Evolutionary conservation across 1,140 invertebrate species (phyloP).

Genomic region (Augochlora pura): DNA sequence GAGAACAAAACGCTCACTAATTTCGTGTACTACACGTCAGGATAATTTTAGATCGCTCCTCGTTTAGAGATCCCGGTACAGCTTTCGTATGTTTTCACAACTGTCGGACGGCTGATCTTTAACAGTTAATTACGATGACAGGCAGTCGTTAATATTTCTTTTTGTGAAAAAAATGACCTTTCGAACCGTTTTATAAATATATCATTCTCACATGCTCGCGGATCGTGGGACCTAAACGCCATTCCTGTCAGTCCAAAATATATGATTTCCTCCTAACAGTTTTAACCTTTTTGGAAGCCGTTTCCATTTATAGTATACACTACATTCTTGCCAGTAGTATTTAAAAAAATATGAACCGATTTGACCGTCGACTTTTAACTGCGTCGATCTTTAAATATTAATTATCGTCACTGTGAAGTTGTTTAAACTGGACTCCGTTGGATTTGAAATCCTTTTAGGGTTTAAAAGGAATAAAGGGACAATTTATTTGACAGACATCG

Average conservation of each 20-base stretch:
- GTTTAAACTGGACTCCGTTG: no score
- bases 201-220: neutral
- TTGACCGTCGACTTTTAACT: neutral
- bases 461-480: no score
- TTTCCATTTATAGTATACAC: neutral
- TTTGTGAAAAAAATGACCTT: neutral
- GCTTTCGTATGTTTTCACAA: neutral
- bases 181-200: neutral
- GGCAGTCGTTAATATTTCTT: neutral
- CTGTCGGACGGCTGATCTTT: neutral
- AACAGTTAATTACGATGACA: neutral
- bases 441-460: no score
- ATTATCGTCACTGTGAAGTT: no score
- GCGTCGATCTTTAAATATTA: no score
- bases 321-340: neutral
- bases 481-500: no score
- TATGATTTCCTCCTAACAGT: neutral
- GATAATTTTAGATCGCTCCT: neutral
- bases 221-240: neutral
- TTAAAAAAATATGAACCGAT: neutral
- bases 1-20: neutral
- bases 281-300: neutral
- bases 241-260: neutral
- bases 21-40: neutral
- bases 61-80: neutral